phyloP scores from a whole-genome alignment of 2,888 invertebrate genomes.

The Pristionchus maxplancki region DNA sequence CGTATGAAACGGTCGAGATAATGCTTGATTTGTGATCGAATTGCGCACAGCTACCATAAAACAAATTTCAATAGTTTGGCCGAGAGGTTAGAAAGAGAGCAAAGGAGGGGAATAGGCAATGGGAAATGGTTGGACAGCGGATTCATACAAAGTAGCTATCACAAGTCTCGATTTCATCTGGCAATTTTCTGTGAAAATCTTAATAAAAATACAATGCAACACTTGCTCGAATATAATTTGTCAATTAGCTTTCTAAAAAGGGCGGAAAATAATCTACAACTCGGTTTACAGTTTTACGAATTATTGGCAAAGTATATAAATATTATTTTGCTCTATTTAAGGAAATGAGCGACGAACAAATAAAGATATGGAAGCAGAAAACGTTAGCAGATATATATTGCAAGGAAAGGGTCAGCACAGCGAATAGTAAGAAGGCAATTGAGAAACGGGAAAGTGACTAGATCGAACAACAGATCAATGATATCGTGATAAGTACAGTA shows the following conservation, averaged over 20 bases:
- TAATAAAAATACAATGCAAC: slow-evolving; percentile 42
- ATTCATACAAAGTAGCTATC: slow-evolving; percentile 16
- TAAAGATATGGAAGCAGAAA: slow-evolving; percentile 27
- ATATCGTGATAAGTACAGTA: slow-evolving; percentile 12
- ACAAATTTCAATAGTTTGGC: slow-evolving; percentile 33
- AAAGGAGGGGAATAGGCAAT: background rate
- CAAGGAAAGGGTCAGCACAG: slow-evolving; percentile 11
- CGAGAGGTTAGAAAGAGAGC: slow-evolving; percentile 7
- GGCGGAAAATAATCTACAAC: slow-evolving; percentile 20
- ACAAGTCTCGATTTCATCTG: slow-evolving; percentile 44
- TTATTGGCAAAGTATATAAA: slow-evolving; percentile 41
- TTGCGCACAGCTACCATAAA: slow-evolving; percentile 33
- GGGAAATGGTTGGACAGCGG: background rate
- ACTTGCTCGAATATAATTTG: slow-evolving; percentile 30
- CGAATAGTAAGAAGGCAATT: slow-evolving; percentile 25
- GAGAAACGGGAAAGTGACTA: slow-evolving; percentile 23
- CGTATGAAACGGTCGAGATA: slow-evolving; percentile 40
- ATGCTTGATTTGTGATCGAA: slow-evolving; percentile 39
- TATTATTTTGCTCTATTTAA: slow-evolving; percentile 35
- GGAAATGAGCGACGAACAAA: background rate
- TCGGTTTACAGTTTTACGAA: background rate
- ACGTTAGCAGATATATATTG: slow-evolving; percentile 22
- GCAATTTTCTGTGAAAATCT: slow-evolving; percentile 44
- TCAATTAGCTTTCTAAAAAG: slow-evolving; percentile 28
- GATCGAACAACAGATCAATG: slow-evolving; percentile 45